Evolutionary conservation across 2,888 invertebrate genomes (phyloP), one percentile per base, ranked within the genome.

Genomic region (Tetrapedia diversipes): DNA sequence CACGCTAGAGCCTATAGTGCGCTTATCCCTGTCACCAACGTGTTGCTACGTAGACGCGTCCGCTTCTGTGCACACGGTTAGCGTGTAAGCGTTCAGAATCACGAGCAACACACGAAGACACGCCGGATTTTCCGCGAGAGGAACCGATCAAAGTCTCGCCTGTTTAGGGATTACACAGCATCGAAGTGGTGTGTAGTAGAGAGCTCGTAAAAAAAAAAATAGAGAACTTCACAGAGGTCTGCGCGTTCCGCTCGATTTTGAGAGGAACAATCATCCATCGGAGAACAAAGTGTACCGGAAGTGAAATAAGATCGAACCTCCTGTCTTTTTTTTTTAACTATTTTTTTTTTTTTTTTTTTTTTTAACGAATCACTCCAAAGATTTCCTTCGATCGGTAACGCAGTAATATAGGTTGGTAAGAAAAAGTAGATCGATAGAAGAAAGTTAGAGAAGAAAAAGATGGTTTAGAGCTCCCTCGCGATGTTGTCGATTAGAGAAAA

Each of bases 21-120:
- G 85, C 85, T 80, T 84, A 47, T 47, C 57, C 71, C 72, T 77
- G 54, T 77, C 77, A 83, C 77, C 60, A 61, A 70, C 56, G 72
- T n/a, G n/a, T 74, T 45, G 78, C 77, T 75, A 80, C 64, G 64
- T 84, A 81, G 81, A 68, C 53, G 71, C 77, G 71, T 75, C 41
- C 65, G 77, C 78, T 76, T 73, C n/a, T n/a, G n/a, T n/a, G 7
- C 53, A 79, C 77, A 77, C 73, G 27, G 68, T 77, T n/a, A n/a
- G n/a, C n/a, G n/a, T n/a, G n/a, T n/a, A n/a, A 77, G 49, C 49
- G 27, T 51, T 47, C 74, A 77, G 68, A 49, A 76, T 84, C 73
- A 66, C 82, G 66, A 77, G 24, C 56, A 59, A 81, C 79, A 81
- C 84, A 51, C 24, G 60, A 43, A 60, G 49, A 56, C n/a, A n/a